phyloP scores from a whole-genome alignment of 2,888 invertebrate species.

The Ditula angustiorana region DNA sequence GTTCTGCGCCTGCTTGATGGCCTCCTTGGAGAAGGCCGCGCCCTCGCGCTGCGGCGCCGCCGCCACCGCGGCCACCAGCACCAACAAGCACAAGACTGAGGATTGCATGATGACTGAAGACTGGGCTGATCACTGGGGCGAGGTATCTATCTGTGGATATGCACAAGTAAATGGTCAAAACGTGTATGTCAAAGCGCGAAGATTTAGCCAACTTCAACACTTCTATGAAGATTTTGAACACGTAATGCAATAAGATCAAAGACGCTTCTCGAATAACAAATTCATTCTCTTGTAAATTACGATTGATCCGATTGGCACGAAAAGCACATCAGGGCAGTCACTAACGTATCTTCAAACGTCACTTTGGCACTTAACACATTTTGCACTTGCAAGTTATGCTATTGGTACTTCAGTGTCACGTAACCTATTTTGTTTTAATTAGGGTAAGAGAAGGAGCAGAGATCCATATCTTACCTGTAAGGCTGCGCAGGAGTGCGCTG shows the following conservation, averaged over 20 bases:
- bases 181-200: too few relatives aligned
- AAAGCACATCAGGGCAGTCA: constrained; percentile 5
- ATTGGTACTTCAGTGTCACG: neutral
- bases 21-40: constrained; percentile 93
- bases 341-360: neutral
- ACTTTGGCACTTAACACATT: constrained; percentile 10
- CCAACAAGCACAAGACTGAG: constrained; percentile 71
- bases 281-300: neutral
- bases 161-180: neutral
- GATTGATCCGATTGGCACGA: neutral
- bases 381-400: constrained; percentile 8
- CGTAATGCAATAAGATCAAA: neutral
- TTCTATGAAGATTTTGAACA: neutral
- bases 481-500: constrained; percentile 70
- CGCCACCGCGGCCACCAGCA: constrained; percentile 76
- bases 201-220: neutral
- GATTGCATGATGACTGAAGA: constrained; percentile 59
- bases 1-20: constrained; percentile 94
- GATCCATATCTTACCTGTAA: constrained; percentile 67
- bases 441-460: constrained; percentile 39
- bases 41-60: constrained; percentile 92
- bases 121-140: neutral
- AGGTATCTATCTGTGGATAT: neutral
- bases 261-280: neutral
- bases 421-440: constrained; percentile 17